Evolutionary conservation across 2,888 invertebrate genomes (phyloP).

Genomic region (Hybos culiciformis): DNA sequence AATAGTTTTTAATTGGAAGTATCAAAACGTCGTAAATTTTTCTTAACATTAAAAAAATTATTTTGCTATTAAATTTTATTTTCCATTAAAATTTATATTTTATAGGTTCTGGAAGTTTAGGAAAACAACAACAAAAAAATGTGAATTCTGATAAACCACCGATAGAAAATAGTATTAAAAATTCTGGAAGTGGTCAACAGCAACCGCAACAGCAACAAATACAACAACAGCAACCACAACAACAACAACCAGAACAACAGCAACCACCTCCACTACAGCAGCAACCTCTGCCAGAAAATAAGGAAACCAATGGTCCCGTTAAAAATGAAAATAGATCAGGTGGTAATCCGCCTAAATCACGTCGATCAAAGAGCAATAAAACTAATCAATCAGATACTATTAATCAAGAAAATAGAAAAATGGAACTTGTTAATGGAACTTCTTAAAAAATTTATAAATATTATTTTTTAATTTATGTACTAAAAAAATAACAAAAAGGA

Average conservation of each 20-base stretch:
- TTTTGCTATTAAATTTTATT: neutral
- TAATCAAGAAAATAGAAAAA: slow-evolving; percentile 25
- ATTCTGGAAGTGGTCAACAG: neutral
- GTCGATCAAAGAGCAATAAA: slow-evolving; percentile 13
- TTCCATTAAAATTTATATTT: slow-evolving; percentile 2
- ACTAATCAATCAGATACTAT: slow-evolving; percentile 20
- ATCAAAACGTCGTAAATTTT: too few relatives aligned
- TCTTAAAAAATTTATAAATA: too few relatives aligned
- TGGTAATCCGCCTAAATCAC: slow-evolving; percentile 1
- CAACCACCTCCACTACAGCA: slow-evolving; percentile 27
- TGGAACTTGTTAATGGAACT: slow-evolving; percentile 35
- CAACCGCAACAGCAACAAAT: slow-evolving; percentile 14
- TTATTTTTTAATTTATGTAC: slow-evolving; percentile 14
- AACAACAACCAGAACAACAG: slow-evolving; percentile 17
- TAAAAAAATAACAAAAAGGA: too few relatives aligned
- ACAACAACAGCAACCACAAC: slow-evolving; percentile 17
- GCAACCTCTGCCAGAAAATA: slow-evolving; percentile 24
- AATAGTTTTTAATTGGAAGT: too few relatives aligned
- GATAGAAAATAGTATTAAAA: slow-evolving; percentile 3
- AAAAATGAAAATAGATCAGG: neutral
- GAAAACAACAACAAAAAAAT: slow-evolving; percentile 29
- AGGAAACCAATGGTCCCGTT: neutral
- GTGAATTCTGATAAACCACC: slow-evolving; percentile 25
- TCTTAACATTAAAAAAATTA: too few relatives aligned
- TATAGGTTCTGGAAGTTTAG: slow-evolving; percentile 31